Percentiles rank a stretch among this genome's conserved stretches.
phyloP scores from a whole-genome alignment of 2,888 invertebrate species.

The Periphyllus acericola region DNA sequence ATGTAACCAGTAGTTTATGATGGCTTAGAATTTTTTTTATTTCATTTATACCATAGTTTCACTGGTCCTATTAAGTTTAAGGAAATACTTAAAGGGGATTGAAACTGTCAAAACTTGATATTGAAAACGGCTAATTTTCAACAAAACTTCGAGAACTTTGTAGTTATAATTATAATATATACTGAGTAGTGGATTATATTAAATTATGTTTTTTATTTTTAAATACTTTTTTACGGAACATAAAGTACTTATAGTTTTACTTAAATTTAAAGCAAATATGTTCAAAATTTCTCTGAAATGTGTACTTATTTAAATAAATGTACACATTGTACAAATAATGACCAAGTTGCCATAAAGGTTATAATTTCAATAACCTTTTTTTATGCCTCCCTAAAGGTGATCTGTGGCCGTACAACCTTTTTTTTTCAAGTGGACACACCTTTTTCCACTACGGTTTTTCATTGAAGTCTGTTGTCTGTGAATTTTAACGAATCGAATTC shows the following conservation, averaged over 20 bases:
- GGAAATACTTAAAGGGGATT: not conserved
- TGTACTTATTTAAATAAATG: too few species aligned
- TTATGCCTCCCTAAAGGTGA: too few species aligned
- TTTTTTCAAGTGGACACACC: too few species aligned
- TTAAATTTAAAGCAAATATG: not conserved
- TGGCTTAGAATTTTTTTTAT: not conserved
- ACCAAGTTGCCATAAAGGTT: too few species aligned
- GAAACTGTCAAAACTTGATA: not conserved
- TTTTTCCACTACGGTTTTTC: too few species aligned
- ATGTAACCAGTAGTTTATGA: not conserved
- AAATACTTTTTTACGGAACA: not conserved
- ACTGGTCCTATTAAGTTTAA: not conserved
- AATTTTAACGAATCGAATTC: too few species aligned
- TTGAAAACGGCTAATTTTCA: not conserved
- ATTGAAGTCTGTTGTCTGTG: too few species aligned
- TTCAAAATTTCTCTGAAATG: not conserved
- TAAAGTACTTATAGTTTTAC: not conserved
- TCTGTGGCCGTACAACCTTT: too few species aligned
- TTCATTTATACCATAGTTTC: not conserved
- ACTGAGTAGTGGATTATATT: not conserved
- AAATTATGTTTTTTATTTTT: not conserved
- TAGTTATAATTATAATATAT: not conserved
- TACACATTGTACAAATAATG: too few species aligned
- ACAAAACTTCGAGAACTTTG: not conserved
- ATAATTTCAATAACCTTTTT: too few species aligned